These are phyloP conservation scores for Pycnomerus fuliginosus DNA, from an alignment of 2,888 invertebrate genomes.

Conservation along the genomic window DNA sequence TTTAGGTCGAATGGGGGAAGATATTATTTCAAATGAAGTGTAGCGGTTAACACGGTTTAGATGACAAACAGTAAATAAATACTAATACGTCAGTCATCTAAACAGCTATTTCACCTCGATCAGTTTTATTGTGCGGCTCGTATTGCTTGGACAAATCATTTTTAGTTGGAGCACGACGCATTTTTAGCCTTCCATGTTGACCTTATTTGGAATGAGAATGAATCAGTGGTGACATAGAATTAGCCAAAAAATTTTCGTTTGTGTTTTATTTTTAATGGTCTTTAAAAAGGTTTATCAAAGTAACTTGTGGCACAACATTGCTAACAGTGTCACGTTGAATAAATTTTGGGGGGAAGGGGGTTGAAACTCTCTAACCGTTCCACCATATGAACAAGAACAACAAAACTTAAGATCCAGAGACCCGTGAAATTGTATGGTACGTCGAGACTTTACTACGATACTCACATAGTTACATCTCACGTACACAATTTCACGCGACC, in stretches of 20 bases:
- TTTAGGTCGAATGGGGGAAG: conserved; percentile 1
- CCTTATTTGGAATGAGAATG: background rate
- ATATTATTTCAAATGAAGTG: conserved; percentile 4
- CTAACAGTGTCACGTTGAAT: too few relatives aligned
- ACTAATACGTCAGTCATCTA: background rate
- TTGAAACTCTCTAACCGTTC: too few relatives aligned
- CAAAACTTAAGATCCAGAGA: too few relatives aligned
- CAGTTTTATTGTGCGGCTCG: background rate
- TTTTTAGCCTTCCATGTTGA: background rate
- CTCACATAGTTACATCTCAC: too few relatives aligned
- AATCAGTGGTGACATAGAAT: background rate
- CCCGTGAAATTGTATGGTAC: too few relatives aligned
- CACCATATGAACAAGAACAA: too few relatives aligned
- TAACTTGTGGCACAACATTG: too few relatives aligned
- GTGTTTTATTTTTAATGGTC: too few relatives aligned
- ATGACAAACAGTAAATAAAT: conserved; percentile 5
- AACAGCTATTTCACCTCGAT: background rate
- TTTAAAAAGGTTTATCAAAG: too few relatives aligned
- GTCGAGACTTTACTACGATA: too few relatives aligned
- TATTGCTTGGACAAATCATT: background rate
- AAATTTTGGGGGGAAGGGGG: too few relatives aligned
- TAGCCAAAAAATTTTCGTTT: background rate
- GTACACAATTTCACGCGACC: too few relatives aligned
- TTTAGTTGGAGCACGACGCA: background rate
- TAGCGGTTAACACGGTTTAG: conserved; percentile 5